phyloP scores from a whole-genome alignment of 1,140 invertebrate species.

The Leptinotarsa lineolata region DNA sequence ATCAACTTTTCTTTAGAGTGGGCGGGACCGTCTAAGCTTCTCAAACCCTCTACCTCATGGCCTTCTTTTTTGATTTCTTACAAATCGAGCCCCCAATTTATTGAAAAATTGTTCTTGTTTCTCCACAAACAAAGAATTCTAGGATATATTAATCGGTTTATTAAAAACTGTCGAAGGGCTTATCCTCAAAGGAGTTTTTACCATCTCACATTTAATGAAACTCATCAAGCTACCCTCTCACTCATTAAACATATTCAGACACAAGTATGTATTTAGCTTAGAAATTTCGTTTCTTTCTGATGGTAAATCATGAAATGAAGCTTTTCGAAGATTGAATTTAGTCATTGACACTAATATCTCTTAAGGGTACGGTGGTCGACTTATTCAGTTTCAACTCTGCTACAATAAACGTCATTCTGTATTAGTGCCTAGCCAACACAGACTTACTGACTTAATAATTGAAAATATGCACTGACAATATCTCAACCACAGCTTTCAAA shows the following conservation, averaged over 20 bases:
- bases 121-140: no score
- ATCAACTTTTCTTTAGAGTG: neutral
- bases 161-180: neutral
- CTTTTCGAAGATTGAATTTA: neutral
- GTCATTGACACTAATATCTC: neutral
- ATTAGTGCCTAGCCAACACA: slow-evolving; percentile 5
- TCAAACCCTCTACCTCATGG: neutral
- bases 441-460: neutral
- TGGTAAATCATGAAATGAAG: neutral
- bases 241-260: neutral
- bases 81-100: no score
- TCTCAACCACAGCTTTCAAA: neutral
- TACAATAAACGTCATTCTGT: slow-evolving; percentile 1
- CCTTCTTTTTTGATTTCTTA: no score
- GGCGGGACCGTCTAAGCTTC: no score
- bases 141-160: neutral
- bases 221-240: neutral
- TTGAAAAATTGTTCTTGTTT: no score
- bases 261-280: neutral
- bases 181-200: neutral
- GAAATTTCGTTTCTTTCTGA: slow-evolving; percentile 5
- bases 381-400: slow-evolving; percentile 9
- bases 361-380: neutral
- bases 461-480: slow-evolving; percentile 18
- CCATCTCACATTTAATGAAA: neutral